These are phyloP conservation scores for Perognathus longimembris DNA, from an alignment of 2,113 vertebrate genomes.

Conservation along the genomic window DNA sequence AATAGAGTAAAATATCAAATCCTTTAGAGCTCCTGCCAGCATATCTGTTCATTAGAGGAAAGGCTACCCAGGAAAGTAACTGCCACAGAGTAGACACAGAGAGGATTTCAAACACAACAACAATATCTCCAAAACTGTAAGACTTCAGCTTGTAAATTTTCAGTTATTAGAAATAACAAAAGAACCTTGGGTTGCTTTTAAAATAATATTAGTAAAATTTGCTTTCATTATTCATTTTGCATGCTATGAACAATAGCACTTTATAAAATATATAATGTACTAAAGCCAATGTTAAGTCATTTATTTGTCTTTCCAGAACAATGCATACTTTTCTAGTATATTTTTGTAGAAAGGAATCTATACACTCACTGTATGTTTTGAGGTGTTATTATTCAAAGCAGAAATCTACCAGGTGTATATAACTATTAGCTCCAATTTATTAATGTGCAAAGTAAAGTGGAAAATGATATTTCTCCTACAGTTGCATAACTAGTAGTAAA, in stretches of 20 bases:
- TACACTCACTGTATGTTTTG: background rate
- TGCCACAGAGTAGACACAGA: background rate
- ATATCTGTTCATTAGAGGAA: slow-evolving; percentile 41
- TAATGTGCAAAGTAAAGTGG: background rate
- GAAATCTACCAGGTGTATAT: background rate
- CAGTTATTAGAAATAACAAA: slow-evolving; percentile 18
- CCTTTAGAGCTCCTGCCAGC: background rate
- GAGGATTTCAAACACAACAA: background rate
- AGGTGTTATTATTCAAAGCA: background rate
- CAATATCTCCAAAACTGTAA: background rate
- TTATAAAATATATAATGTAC: slow-evolving; percentile 17
- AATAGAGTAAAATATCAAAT: slow-evolving; percentile 16
- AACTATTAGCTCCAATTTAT: background rate
- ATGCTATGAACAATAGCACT: background rate
- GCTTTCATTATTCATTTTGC: background rate
- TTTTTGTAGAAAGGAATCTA: background rate
- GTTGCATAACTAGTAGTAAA: background rate
- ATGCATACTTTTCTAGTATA: background rate
- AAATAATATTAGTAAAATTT: slow-evolving; percentile 35
- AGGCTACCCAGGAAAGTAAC: background rate
- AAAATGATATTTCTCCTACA: background rate
- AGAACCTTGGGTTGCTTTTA: background rate
- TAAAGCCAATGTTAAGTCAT: slow-evolving; percentile 1
- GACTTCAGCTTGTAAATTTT: background rate
- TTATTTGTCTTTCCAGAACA: slow-evolving; percentile 25